These are phyloP conservation scores for Tapirus indicus DNA, from an alignment of 2,797 vertebrate species.

Conservation along the genomic window DNA sequence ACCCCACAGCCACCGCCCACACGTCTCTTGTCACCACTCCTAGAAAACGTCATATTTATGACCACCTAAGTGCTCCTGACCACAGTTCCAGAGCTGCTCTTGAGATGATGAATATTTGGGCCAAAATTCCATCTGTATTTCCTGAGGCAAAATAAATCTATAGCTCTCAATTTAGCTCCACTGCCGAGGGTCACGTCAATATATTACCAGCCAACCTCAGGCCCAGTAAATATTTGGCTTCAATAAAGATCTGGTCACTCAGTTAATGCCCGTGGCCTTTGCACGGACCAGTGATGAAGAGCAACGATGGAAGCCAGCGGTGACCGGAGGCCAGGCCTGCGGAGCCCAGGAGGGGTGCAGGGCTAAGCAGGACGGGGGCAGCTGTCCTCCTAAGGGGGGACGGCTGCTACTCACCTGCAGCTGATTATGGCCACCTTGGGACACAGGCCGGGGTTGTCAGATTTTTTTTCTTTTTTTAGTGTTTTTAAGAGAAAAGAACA, in stretches of 20 bases:
- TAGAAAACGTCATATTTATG: rapidly evolving
- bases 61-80: not conserved
- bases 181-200: rapidly evolving
- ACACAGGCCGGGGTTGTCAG: rapidly evolving
- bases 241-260: not conserved
- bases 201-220: not conserved
- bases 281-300: not conserved
- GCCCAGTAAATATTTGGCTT: not conserved
- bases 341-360: not conserved
- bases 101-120: not conserved
- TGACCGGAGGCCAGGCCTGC: not conserved
- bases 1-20: rapidly evolving
- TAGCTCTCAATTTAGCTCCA: rapidly evolving
- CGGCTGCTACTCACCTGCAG: rapidly evolving
- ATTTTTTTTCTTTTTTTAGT: no score
- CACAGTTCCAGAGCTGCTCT: not conserved
- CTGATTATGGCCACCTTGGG: not conserved
- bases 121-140: not conserved
- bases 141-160: not conserved
- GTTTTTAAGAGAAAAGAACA: not conserved
- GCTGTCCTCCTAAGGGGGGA: no score
- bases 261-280: not conserved
- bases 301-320: rapidly evolving
- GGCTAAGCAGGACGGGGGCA: rapidly evolving
- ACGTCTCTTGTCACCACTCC: rapidly evolving